phyloP scores from a whole-genome alignment of 2,888 invertebrate genomes.

The Thalpophila matura region DNA sequence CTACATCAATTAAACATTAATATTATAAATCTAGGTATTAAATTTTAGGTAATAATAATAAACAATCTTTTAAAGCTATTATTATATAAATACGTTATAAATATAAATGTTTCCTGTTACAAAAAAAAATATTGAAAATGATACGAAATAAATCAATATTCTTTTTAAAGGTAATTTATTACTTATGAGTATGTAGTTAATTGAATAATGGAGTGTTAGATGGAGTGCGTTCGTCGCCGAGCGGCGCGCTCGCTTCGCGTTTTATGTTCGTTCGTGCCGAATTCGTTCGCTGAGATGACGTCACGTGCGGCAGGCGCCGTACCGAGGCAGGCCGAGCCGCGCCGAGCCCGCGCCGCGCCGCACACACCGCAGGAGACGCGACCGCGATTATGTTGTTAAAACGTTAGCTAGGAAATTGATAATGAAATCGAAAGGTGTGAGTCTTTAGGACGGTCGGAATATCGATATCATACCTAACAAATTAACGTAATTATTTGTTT shows the following conservation, averaged over 20 bases:
- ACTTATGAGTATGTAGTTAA: conserved; percentile 91
- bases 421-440: conserved; percentile 90
- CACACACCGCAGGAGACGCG: conserved; percentile 84
- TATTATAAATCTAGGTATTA: conserved; percentile 90
- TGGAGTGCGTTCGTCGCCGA: conserved; percentile 83
- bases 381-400: conserved; percentile 89
- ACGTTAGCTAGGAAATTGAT: conserved; percentile 91
- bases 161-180: conserved; percentile 90
- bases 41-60: conserved; percentile 91
- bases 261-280: conserved; percentile 85
- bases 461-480: conserved; percentile 91
- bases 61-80: conserved; percentile 92
- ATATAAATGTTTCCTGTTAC: conserved; percentile 92
- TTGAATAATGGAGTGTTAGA: conserved; percentile 89
- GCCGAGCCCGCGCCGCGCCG: conserved; percentile 66
- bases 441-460: conserved; percentile 89
- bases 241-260: conserved; percentile 87
- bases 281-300: conserved; percentile 83
- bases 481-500: conserved; percentile 91
- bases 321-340: conserved; percentile 54
- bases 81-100: conserved; percentile 91
- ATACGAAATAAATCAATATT: conserved; percentile 91
- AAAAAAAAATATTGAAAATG: conserved; percentile 90
- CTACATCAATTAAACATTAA: conserved; percentile 91
- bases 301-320: conserved; percentile 67